A percentile compares a stretch with the other conserved stretches of the same genome.
Conservation (phyloP, 2,888 invertebrate genomes). For the Falcaria lacertinaria region DNA sequence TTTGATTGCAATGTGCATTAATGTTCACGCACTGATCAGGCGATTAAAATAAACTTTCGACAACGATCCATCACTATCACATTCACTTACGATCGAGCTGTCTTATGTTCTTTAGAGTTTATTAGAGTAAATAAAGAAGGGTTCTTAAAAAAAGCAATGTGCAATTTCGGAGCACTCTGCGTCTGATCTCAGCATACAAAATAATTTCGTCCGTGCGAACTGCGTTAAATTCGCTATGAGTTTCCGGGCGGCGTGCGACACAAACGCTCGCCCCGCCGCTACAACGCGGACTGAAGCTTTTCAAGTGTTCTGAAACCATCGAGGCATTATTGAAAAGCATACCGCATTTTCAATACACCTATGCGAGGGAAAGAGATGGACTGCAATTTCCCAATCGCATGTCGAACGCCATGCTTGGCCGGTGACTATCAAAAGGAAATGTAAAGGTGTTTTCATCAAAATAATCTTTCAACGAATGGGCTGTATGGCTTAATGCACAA, state of each 20-base stretch:
- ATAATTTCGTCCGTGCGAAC: conserved; percentile 38
- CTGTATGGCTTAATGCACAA: conserved; percentile 38
- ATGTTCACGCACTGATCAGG: too few species aligned
- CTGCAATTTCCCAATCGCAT: conserved; percentile 20
- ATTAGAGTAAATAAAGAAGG: neutral
- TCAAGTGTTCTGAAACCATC: conserved; percentile 38
- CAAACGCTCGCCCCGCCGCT: conserved; percentile 62
- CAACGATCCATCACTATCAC: conserved; percentile 42
- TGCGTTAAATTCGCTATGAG: conserved; percentile 35
- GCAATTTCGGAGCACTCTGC: conserved; percentile 10
- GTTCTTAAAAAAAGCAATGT: neutral
- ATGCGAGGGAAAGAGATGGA: conserved; percentile 42
- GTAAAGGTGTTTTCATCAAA: conserved; percentile 62
- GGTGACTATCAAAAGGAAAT: conserved; percentile 54
- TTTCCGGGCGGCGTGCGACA: conserved; percentile 33
- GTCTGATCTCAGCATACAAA: conserved; percentile 31
- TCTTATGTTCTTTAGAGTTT: too few species aligned
- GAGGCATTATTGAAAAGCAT: conserved; percentile 44
- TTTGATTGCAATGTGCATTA: conserved; percentile 19
- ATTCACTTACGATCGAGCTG: conserved; percentile 45
- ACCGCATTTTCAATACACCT: conserved; percentile 36
- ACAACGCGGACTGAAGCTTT: conserved; percentile 64
- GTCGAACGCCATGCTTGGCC: conserved; percentile 34
- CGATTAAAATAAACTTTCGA: conserved; percentile 53
- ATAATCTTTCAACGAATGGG: conserved; percentile 60